Percentiles rank a stretch among this genome's conserved stretches.
phyloP scores from a whole-genome alignment of 2,113 vertebrate species.

The Mormyrus lacerda region DNA sequence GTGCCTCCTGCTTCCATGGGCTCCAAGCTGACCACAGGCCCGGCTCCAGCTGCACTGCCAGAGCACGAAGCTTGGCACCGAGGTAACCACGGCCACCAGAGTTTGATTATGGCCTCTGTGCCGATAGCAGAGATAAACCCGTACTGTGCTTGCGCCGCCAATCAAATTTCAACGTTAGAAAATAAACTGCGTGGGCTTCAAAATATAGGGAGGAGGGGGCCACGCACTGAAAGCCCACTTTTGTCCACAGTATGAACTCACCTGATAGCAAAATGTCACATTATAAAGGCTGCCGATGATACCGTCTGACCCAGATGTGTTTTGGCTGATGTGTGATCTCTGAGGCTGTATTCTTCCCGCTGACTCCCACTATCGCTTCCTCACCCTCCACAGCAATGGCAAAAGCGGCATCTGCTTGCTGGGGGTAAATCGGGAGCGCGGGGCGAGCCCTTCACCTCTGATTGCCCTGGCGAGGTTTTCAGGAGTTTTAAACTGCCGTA shows the following conservation, averaged over 20 bases:
- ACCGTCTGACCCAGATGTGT: conserved; percentile 6
- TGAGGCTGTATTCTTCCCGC: neutral
- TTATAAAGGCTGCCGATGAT: conserved; percentile 10
- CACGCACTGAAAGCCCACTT: neutral
- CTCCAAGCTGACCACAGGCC: neutral
- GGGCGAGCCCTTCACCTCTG: neutral
- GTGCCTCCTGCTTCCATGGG: neutral
- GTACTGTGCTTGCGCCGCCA: neutral
- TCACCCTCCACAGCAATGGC: neutral
- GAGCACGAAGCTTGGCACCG: neutral
- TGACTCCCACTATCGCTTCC: neutral
- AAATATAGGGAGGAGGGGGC: neutral
- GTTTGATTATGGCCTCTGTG: neutral
- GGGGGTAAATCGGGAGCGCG: no score
- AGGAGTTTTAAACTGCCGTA: neutral
- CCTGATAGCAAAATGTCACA: conserved; percentile 15
- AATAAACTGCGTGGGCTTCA: neutral
- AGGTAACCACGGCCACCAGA: neutral
- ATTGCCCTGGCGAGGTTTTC: neutral
- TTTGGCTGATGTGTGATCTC: conserved; percentile 6
- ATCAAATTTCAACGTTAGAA: neutral
- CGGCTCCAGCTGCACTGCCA: neutral
- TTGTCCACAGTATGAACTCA: neutral
- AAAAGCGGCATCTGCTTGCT: neutral
- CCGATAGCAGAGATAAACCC: neutral